Conservation (phyloP, 2,797 vertebrate genomes). For the Sciurus vulgaris region DNA sequence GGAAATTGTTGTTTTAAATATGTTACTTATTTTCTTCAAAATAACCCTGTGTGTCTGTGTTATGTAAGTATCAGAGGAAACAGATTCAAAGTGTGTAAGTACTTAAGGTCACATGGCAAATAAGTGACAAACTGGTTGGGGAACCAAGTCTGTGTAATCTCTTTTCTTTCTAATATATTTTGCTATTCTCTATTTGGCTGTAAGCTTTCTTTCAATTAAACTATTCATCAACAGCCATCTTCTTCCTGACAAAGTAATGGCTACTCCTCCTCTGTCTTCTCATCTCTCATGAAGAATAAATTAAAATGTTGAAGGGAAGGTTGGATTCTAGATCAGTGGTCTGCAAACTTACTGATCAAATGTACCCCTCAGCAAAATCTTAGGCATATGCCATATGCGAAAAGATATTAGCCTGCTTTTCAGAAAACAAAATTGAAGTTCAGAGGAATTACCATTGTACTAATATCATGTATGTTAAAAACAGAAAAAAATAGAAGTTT, state of each 20-base stretch:
- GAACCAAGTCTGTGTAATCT: not conserved
- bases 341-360: not conserved
- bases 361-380: conserved; percentile 29
- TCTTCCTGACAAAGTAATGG: conserved; percentile 33
- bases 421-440: not conserved
- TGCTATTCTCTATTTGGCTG: not conserved
- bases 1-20: conserved; percentile 54
- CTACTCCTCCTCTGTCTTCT: not conserved
- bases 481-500: conserved; percentile 34
- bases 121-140: not conserved
- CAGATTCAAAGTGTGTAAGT: not conserved
- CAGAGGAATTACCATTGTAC: not conserved
- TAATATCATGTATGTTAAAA: not conserved
- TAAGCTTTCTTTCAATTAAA: not conserved
- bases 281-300: conserved; percentile 21
- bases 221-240: not conserved
- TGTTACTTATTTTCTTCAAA: conserved; percentile 48
- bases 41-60: not conserved
- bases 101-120: not conserved
- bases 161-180: conserved; percentile 31
- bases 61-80: conserved; percentile 42
- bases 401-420: not conserved
- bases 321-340: not conserved
- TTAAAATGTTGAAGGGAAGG: not conserved
- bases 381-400: not conserved